Conservation (phyloP, 2,888 invertebrate genomes). For the Disparrhopalites patrizii region DNA sequence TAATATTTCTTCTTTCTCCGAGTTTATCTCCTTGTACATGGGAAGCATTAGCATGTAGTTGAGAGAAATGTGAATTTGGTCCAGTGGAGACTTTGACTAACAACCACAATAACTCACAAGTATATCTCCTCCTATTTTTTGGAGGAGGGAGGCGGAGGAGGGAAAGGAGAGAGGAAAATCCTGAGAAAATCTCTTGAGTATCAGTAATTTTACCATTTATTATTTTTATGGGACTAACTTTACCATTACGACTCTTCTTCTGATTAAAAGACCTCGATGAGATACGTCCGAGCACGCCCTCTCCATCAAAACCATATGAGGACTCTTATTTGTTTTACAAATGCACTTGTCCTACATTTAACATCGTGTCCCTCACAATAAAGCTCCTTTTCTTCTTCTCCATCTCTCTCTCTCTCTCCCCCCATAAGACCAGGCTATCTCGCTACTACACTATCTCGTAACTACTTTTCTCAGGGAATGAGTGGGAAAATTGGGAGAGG, state of each 20-base stretch:
- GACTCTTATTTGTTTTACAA: neutral
- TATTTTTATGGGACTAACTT: slow-evolving; percentile 34
- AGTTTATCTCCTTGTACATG: neutral
- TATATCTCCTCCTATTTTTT: neutral
- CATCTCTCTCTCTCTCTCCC: neutral
- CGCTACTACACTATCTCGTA: no score
- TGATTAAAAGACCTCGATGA: slow-evolving; percentile 8
- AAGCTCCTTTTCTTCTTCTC: neutral
- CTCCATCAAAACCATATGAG: neutral
- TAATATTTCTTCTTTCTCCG: neutral
- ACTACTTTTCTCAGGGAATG: no score
- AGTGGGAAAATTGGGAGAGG: no score
- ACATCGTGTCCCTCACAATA: neutral
- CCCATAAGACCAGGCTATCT: no score
- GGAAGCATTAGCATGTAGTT: slow-evolving; percentile 3
- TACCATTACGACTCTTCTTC: slow-evolving; percentile 4
- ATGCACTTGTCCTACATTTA: no score
- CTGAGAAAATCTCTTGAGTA: slow-evolving; percentile 4
- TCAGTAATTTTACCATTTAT: slow-evolving; percentile 32
- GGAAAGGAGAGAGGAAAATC: no score
- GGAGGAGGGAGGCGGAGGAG: no score
- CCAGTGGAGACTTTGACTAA: slow-evolving; percentile 10
- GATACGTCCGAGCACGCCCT: neutral
- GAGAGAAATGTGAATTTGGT: slow-evolving; percentile 2
- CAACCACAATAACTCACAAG: slow-evolving; percentile 2